Base-by-base conservation (phyloP, 2,113 vertebrate genomes). In the Enhydra lutris region DNA sequence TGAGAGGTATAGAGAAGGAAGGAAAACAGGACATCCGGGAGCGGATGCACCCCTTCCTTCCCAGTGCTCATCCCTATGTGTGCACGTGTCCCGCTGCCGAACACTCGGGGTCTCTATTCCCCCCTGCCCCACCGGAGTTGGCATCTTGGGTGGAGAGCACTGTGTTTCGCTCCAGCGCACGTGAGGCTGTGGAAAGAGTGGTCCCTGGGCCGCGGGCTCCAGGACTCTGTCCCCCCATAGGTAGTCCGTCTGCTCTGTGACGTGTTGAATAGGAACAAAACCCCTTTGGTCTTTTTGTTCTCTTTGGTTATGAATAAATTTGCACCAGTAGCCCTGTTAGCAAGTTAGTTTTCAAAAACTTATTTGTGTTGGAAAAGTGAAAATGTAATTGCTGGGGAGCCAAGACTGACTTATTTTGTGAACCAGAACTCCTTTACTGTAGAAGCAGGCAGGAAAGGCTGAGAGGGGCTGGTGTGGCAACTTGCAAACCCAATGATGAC, bases 41-140 rank as follows among this genome's bases (percentile, higher is more conserved):
- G 11, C 57, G 36, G 97, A 83, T 86, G 92, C 74, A 71, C 91
- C 88, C 67, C 6, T 0, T 84, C 90, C 97, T 63, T 89, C 95
- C 88, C 97, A 31, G 74, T 85, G 92, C 95, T 87, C 86, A 74
- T 93, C 97, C 96, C 95, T 94, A 96, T 97, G 96, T 95, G 98
- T 78, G 83, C 96, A 89, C 96, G 69, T 96, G 97, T 94, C 97
- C 91, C 91, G 97, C 96, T 95, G 96, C 82, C 71, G 88, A 97
- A 98, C 97, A 97, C 97, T 98, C 67, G 84, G 57, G 92, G 69
- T 98, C 96, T 98, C 98, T 96, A 82, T 97, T 8, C 23, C 20
- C 31, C 47, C 76, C 31, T 4, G 3, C 17, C 18, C 18, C 34
- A n/a, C 67, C 97, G 94, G 97, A 95, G 98, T 97, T 91, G 98